Evolutionary conservation across 1,140 invertebrate genomes (phyloP), one percentile per base, ranked within the genome.

Genomic region (Latrodectus geometricus): DNA sequence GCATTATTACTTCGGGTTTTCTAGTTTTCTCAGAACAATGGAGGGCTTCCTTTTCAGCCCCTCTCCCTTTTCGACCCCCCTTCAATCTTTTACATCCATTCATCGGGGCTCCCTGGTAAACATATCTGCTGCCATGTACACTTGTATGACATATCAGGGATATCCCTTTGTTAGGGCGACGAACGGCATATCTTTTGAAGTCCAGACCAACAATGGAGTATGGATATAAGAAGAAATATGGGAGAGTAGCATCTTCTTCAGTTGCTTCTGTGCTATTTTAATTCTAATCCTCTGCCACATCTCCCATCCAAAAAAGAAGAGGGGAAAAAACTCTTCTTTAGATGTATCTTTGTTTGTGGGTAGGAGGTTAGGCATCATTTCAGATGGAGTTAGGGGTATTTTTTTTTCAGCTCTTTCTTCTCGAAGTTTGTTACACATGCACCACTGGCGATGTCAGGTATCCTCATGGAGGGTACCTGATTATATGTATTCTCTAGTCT

Each of bases 91-190:
- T 35, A 35, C 35, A 35, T 35, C 61, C n/a, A 65, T 65, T 65
- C 61, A 65, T 65, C 61, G 12, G n/a, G 12, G n/a, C 5, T 65
- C 12, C 12, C 61, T 65, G 21, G 68, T 70, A 70, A 70, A 70
- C 68, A 70, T 70, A 70, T 70, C 68, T 70, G 17, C 68, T 70
- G 68, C 68, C 68, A 70, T 70, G 20, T 20, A n/a, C 68, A 70
- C 68, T 70, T 70, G 68, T 70, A 70, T 70, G 21, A 12, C 68
- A 70, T 70, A n/a, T 70, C 68, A 17, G 17, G 17, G 68, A 4
- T 8, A 70, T 35, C 35, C 35, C 35, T 35, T 35, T 35, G 35
- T 35, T 35, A 35, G 35, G 35, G 35, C 35, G 35, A 17, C 17
- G 17, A 20, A 70, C 17, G 68, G 68, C 61, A 65, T 15, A 65